Evolutionary conservation across 2,113 vertebrate species (phyloP), one percentile per base, ranked within the genome.

Genomic region (Alethe diademata): DNA sequence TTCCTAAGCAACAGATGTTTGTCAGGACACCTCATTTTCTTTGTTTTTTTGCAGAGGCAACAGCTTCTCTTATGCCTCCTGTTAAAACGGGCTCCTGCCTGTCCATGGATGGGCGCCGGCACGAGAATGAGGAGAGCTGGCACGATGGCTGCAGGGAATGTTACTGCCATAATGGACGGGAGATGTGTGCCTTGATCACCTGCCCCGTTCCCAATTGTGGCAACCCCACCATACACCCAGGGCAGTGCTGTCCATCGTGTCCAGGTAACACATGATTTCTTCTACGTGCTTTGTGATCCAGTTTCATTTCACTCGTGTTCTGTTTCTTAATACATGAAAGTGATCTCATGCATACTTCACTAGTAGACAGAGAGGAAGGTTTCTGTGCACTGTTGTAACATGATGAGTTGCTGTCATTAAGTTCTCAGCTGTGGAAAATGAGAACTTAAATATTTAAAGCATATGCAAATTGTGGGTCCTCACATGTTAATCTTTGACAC

Each of bases 121-220:
- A 99, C 7, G 98, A 98, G 92, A 98, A 98, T 3, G 98, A 98
- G 61, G 98, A 99, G 89, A 99, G 97, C 89, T 99, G 99, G 99
- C 98, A 99, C 3, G 99, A 99, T 11, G 98, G 99, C 70, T 99
- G 99, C 97, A 98, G 99, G 42, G 98, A 99, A 13, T 99, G 99
- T 90, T 99, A 98, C 96, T 99, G 99, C 67, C 98, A 98, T 84
- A 98, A 93, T 1, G 98, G 98, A n/a, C 97, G 98, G 73, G 99
- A 99, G 86, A 99, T 99, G 99, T 99, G 99, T 80, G 98, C 98
- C 62, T 95, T 99, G 72, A 99, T 99, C 96, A 98, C 98, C 86
- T 99, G 99, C 92, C 98, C 98, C 0, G 98, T 99, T 64, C 99
- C 99, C 29, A 97, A 97, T 48, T 99, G 99, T 78, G 97, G 97